Conservation (phyloP, 2,888 invertebrate species). For the Cinara cedri region DNA sequence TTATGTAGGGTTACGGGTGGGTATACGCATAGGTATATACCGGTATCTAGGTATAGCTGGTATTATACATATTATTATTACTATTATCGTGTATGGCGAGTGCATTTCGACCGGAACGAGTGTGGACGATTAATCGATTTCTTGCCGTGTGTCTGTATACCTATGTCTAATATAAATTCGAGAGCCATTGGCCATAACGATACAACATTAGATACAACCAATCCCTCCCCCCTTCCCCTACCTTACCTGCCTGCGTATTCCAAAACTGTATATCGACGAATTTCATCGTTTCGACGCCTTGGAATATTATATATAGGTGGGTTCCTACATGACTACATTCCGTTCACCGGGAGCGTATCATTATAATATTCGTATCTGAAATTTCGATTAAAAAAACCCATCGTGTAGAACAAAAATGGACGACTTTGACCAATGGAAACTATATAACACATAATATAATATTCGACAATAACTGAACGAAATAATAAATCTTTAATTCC, state of each 20-base stretch:
- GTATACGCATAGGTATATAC: not conserved
- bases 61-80: too few relatives aligned
- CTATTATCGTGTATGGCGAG: too few relatives aligned
- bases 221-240: too few relatives aligned
- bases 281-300: too few relatives aligned
- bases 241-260: too few relatives aligned
- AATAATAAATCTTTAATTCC: not conserved
- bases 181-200: too few relatives aligned
- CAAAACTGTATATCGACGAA: too few relatives aligned
- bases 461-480: not conserved
- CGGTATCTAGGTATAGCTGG: not conserved
- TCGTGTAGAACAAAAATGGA: not conserved
- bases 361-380: not conserved
- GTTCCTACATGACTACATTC: not conserved
- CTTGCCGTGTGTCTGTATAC: too few relatives aligned
- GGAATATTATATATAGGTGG: not conserved
- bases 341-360: not conserved
- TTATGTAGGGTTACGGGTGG: not conserved
- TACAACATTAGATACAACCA: too few relatives aligned
- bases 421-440: not conserved
- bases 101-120: too few relatives aligned
- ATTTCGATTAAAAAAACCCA: not conserved
- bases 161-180: too few relatives aligned
- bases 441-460: not conserved
- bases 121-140: too few relatives aligned